Conservation (phyloP, 2,888 invertebrate species). For the Acanthosepion lycidas region DNA sequence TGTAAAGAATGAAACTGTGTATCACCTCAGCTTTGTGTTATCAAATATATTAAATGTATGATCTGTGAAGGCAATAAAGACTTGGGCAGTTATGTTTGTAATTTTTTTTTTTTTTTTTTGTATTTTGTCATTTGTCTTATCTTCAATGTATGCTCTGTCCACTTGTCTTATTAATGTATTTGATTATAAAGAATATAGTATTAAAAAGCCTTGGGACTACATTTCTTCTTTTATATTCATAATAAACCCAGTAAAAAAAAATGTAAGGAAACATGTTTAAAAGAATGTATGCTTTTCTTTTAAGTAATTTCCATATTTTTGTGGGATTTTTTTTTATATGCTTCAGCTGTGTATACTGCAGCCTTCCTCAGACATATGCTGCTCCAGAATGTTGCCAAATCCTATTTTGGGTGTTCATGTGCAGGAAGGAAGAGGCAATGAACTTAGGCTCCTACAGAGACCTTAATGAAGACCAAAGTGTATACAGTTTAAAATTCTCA, state of each 20-base stretch:
- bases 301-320: neutral
- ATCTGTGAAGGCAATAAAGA: neutral
- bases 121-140: neutral
- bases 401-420: too few relatives aligned
- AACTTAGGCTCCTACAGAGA: too few relatives aligned
- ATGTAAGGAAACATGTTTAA: neutral
- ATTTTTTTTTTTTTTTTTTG: neutral
- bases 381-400: too few relatives aligned
- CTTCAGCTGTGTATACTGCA: too few relatives aligned
- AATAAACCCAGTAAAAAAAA: neutral
- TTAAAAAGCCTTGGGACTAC: neutral
- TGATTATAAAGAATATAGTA: neutral
- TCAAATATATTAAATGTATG: slow-evolving; percentile 15
- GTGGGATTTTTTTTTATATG: too few relatives aligned
- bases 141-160: neutral
- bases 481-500: too few relatives aligned
- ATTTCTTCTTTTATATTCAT: neutral
- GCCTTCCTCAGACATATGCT: too few relatives aligned
- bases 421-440: too few relatives aligned
- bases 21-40: neutral
- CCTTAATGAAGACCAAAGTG: too few relatives aligned
- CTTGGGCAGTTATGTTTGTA: neutral
- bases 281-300: neutral
- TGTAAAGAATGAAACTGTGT: neutral
- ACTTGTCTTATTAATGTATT: slow-evolving; percentile 4